These are phyloP conservation scores for Aplodontia rufa DNA, from an alignment of 2,113 vertebrate species.

Conservation along the genomic window DNA sequence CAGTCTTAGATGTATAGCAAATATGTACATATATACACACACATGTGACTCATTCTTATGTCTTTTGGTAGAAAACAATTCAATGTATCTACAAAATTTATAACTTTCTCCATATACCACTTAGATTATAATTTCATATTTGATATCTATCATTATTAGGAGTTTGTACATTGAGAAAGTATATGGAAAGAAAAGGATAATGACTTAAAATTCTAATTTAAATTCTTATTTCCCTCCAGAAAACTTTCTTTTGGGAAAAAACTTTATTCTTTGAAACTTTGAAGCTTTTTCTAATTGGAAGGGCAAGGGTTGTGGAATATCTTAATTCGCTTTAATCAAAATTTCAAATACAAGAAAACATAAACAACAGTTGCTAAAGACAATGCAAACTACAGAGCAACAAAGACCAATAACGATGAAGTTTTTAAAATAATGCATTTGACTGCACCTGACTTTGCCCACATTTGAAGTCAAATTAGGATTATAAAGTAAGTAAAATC, in stretches of 20 bases:
- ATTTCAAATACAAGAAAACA: conserved; percentile 42
- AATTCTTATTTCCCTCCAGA: neutral
- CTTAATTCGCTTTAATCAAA: conserved; percentile 38
- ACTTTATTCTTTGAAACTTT: conserved; percentile 16
- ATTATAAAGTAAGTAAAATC: neutral
- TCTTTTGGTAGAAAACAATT: neutral
- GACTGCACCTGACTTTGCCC: neutral
- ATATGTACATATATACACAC: neutral
- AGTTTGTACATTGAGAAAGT: neutral
- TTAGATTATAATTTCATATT: neutral
- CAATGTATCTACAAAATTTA: neutral
- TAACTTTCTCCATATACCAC: neutral
- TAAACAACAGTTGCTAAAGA: conserved; percentile 12
- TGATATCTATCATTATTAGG: neutral
- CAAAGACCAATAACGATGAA: neutral
- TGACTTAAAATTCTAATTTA: conserved; percentile 38
- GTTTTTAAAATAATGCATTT: conserved; percentile 12
- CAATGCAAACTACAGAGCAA: neutral
- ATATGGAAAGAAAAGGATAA: neutral
- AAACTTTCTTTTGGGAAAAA: neutral
- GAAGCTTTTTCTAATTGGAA: neutral
- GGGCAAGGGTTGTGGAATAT: neutral
- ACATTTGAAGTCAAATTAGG: conserved; percentile 7
- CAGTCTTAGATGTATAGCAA: neutral
- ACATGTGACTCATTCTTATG: accelerated